Percentiles rank a stretch among this genome's conserved stretches.
phyloP scores from a whole-genome alignment of 2,888 invertebrate genomes.

The Marronus borbonicus region DNA sequence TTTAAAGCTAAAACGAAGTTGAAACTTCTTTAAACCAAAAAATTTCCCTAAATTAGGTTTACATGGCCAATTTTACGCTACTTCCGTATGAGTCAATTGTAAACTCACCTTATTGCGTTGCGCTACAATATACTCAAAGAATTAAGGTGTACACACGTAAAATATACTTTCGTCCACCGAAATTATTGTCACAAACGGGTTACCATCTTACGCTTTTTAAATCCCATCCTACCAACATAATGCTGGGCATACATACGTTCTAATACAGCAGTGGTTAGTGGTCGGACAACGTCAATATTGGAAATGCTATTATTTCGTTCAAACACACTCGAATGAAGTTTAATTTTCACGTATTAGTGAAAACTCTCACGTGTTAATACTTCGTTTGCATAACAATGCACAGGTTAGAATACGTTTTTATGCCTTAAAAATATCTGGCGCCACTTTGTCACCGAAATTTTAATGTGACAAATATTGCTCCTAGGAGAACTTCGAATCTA shows the following conservation, averaged over 20 bases:
- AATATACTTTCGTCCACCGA: too few species aligned
- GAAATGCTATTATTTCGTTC: constrained; percentile 24
- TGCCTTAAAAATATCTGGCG: constrained; percentile 2
- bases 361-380: constrained; percentile 24
- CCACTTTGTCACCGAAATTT: constrained; percentile 5
- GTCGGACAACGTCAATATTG: constrained; percentile 12
- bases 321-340: not conserved
- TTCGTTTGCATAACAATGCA: constrained; percentile 22
- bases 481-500: too few species aligned
- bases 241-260: not conserved
- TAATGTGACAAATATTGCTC: not conserved
- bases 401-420: not conserved
- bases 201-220: not conserved
- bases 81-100: too few species aligned
- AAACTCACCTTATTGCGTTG: too few species aligned
- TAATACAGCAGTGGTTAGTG: not conserved
- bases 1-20: too few species aligned
- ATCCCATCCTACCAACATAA: not conserved
- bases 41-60: too few species aligned
- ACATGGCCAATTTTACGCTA: too few species aligned
- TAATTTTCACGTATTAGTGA: constrained; percentile 34
- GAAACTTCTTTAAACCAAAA: too few species aligned
- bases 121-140: too few species aligned
- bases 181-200: too few species aligned
- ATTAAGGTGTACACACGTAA: too few species aligned